Evolutionary conservation across 2,797 vertebrate species (phyloP).

Genomic region (Austrolebias charrua): DNA sequence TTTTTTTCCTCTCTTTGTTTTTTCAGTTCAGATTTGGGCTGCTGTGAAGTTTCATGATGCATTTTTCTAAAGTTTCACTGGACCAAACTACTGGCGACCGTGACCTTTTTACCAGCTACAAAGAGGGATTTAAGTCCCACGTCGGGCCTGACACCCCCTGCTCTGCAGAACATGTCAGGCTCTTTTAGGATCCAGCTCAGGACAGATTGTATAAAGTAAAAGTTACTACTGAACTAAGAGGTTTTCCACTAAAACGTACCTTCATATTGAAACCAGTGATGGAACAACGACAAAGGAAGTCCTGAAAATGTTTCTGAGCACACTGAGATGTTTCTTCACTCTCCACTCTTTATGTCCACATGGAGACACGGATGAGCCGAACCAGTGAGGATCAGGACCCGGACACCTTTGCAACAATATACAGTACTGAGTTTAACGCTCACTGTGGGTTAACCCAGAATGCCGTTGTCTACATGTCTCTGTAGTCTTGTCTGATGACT

Average conservation of each 20-base stretch:
- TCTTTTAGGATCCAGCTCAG: constrained; percentile 60
- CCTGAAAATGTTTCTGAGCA: too few relatives aligned
- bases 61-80: constrained; percentile 79
- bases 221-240: constrained; percentile 23
- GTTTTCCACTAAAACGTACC: constrained; percentile 5
- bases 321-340: too few relatives aligned
- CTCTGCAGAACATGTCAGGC: constrained; percentile 8
- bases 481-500: not conserved
- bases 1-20: constrained; percentile 16
- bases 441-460: too few relatives aligned
- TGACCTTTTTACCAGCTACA: constrained; percentile 36
- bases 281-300: not conserved
- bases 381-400: too few relatives aligned
- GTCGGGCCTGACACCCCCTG: not conserved
- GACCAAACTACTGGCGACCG: constrained; percentile 24
- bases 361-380: too few relatives aligned
- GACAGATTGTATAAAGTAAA: constrained; percentile 43
- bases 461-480: not conserved
- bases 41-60: constrained; percentile 84
- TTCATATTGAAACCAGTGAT: not conserved
- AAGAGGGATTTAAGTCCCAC: constrained; percentile 13
- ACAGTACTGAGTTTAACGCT: too few relatives aligned
- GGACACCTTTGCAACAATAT: too few relatives aligned
- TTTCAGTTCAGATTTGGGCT: constrained; percentile 85
- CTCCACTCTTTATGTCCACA: too few relatives aligned